Evolutionary conservation across 1,140 invertebrate genomes (phyloP).

Genomic region (Eulimnadia texana): DNA sequence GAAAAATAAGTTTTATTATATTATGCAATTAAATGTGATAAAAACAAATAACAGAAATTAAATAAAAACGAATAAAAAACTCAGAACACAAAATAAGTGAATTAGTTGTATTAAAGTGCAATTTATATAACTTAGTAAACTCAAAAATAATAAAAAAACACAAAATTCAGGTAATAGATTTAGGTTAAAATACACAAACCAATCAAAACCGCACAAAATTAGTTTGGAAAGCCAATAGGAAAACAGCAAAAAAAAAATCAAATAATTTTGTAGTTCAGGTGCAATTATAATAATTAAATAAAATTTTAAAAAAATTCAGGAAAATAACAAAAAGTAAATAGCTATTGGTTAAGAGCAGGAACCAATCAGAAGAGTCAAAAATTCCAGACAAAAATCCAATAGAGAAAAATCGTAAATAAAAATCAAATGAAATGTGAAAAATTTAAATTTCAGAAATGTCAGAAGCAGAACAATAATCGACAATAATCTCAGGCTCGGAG

Average conservation of each 20-base stretch:
- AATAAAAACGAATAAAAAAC: not conserved
- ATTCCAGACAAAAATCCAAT: no score
- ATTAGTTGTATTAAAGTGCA: not conserved
- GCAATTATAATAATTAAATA: not conserved
- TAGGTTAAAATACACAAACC: no score
- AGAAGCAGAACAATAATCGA: constrained; percentile 10
- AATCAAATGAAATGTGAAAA: not conserved
- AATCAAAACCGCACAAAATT: no score
- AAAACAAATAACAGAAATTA: not conserved
- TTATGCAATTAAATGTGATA: not conserved
- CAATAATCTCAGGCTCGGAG: constrained; percentile 16
- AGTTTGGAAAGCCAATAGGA: no score
- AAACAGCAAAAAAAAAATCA: no score
- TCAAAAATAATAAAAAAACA: not conserved
- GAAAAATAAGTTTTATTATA: not conserved
- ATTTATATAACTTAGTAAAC: not conserved
- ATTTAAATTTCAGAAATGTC: constrained; percentile 10
- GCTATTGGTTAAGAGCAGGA: not conserved
- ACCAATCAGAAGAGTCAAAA: no score
- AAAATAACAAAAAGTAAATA: not conserved
- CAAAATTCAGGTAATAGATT: no score
- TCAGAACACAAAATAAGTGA: not conserved
- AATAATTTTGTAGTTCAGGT: not conserved
- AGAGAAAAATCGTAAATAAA: no score
- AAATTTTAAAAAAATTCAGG: not conserved